Conservation (phyloP, 2,113 vertebrate genomes). For the Aegithalos caudatus region DNA sequence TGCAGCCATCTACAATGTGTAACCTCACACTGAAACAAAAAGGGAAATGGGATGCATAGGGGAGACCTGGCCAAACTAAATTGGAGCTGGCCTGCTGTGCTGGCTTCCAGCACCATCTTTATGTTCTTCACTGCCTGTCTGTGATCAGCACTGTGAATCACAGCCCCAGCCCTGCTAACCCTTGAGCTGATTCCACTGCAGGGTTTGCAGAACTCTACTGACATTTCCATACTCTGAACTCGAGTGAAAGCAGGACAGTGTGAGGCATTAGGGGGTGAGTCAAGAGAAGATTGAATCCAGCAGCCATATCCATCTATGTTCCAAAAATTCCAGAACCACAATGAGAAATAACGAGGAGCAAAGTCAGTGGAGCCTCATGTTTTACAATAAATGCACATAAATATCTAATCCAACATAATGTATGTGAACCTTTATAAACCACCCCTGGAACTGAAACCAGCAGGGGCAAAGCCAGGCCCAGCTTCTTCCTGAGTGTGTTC, state of each 20-base stretch:
- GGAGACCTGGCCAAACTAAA: neutral
- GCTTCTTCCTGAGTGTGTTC: neutral
- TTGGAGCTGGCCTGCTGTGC: neutral
- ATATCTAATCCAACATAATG: neutral
- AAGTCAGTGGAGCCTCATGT: neutral
- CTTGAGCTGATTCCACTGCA: neutral
- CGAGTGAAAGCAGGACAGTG: neutral
- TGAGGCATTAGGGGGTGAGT: neutral
- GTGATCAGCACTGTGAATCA: neutral
- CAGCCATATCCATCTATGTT: neutral
- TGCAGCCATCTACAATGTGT: neutral
- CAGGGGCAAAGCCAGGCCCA: neutral
- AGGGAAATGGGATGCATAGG: neutral
- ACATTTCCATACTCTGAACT: neutral
- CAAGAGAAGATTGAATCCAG: neutral
- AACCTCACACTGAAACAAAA: constrained; percentile 19
- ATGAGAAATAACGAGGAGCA: neutral
- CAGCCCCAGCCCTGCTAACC: neutral
- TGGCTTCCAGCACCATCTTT: neutral
- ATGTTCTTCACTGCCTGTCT: neutral
- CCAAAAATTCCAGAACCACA: neutral
- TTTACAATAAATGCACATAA: neutral
- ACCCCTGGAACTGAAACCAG: neutral
- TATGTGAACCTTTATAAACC: neutral
- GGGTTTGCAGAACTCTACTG: neutral